Percentiles rank a stretch among this genome's conserved stretches.
These are phyloP conservation scores for Cyphomyrus plagiostoma DNA, from an alignment of 2,113 vertebrate genomes.

Conservation along the genomic window DNA sequence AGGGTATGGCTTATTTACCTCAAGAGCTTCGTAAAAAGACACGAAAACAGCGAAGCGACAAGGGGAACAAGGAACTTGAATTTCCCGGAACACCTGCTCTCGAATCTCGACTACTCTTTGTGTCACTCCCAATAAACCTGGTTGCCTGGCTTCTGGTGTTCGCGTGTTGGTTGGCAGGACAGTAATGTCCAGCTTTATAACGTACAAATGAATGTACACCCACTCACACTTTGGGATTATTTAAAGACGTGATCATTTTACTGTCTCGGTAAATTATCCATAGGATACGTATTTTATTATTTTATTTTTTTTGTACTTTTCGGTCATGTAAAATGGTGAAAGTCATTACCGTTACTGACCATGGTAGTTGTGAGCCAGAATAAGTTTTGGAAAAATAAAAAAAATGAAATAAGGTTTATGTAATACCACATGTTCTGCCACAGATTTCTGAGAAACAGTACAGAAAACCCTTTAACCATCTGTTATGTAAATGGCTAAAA, in stretches of 20 bases:
- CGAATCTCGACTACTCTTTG: too few species aligned
- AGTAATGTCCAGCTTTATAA: background rate
- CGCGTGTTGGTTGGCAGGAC: too few species aligned
- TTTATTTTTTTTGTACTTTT: background rate
- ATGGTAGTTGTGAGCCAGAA: background rate
- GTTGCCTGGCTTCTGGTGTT: too few species aligned
- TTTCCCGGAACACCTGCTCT: too few species aligned
- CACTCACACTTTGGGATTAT: background rate
- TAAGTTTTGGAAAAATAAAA: background rate
- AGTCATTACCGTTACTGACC: background rate
- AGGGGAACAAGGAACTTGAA: too few species aligned
- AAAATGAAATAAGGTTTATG: background rate
- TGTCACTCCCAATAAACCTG: too few species aligned
- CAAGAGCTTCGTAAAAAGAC: too few species aligned
- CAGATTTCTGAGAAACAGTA: background rate
- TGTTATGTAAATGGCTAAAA: constrained; percentile 8
- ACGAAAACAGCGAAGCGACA: too few species aligned
- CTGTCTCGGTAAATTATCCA: background rate
- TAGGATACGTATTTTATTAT: background rate
- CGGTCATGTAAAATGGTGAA: background rate
- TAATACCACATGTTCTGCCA: background rate
- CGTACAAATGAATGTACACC: background rate
- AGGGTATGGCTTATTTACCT: too few species aligned
- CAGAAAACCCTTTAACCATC: background rate
- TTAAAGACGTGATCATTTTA: background rate